Conservation (phyloP, 2,888 invertebrate genomes). For the Drosophila mayaguana region DNA sequence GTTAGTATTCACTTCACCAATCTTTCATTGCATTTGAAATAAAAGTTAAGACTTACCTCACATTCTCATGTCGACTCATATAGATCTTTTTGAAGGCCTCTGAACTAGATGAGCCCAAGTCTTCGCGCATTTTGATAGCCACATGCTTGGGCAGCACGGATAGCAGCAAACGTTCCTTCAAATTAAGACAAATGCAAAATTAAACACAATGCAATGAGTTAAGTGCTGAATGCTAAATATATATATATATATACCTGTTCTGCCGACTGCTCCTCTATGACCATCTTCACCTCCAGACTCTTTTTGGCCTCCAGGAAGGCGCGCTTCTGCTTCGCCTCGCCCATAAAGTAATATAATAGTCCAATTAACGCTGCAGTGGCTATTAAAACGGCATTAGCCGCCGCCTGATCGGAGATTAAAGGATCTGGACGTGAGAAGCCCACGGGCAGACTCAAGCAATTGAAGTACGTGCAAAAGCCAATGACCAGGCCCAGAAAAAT, state of each 20-base stretch:
- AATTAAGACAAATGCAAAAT: background rate
- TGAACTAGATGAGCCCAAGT: slow-evolving; percentile 95
- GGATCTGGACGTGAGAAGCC: slow-evolving; percentile 86
- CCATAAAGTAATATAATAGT: slow-evolving; percentile 89
- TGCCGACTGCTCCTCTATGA: slow-evolving; percentile 96
- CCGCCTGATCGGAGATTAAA: slow-evolving; percentile 86
- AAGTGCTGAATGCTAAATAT: background rate
- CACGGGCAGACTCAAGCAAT: slow-evolving; percentile 87
- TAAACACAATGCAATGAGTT: background rate
- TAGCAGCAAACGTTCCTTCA: slow-evolving; percentile 93
- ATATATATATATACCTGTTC: slow-evolving; percentile 90
- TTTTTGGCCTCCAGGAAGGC: slow-evolving; percentile 96
- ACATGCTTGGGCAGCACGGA: slow-evolving; percentile 98
- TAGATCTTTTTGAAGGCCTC: slow-evolving; percentile 98
- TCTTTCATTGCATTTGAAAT: background rate
- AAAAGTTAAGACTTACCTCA: slow-evolving; percentile 88
- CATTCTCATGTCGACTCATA: slow-evolving; percentile 98
- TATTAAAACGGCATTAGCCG: slow-evolving; percentile 90
- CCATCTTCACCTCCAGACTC: slow-evolving; percentile 95
- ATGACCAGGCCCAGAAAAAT: slow-evolving; percentile 87
- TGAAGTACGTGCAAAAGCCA: slow-evolving; percentile 87
- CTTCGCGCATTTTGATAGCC: slow-evolving; percentile 97
- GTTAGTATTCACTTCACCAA: background rate
- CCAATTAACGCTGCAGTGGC: slow-evolving; percentile 91
- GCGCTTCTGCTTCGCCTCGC: slow-evolving; percentile 93